A percentile compares a stretch with the other conserved stretches of the same genome.
These are phyloP conservation scores for Dimorphilus gyrociliatus DNA, from an alignment of 2,888 invertebrate genomes.

Conservation along the genomic window DNA sequence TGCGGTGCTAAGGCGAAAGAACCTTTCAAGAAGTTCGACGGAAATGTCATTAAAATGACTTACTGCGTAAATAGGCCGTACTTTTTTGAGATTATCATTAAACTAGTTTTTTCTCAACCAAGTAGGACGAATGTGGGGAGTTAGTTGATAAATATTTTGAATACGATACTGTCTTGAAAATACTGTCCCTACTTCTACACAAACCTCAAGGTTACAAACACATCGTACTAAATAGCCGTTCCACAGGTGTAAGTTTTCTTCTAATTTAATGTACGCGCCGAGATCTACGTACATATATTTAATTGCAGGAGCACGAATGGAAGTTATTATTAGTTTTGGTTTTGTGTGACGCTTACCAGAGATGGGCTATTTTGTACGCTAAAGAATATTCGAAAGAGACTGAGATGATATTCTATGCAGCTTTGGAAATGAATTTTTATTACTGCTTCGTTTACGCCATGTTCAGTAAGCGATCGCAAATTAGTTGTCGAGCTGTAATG, in stretches of 20 bases:
- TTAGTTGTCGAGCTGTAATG: no score
- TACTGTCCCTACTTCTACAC: constrained; percentile 65
- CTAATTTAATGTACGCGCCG: neutral
- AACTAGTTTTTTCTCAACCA: no score
- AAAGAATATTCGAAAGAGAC: constrained; percentile 14
- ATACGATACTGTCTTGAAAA: constrained; percentile 68
- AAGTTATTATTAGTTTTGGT: constrained; percentile 60
- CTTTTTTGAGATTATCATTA: no score
- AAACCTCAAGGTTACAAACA: constrained; percentile 68
- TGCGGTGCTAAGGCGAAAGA: no score
- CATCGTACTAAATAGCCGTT: constrained; percentile 60
- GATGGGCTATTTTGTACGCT: constrained; percentile 40
- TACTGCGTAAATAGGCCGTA: no score
- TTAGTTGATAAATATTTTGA: constrained; percentile 77
- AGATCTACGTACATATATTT: no score
- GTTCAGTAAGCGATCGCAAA: constrained; percentile 20
- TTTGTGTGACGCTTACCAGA: constrained; percentile 58
- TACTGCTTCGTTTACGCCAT: constrained; percentile 25
- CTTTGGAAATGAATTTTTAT: constrained; percentile 34
- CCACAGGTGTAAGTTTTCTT: constrained; percentile 49
- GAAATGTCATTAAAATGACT: no score
- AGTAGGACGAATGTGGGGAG: constrained; percentile 58
- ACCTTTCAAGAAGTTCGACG: no score
- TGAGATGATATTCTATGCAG: constrained; percentile 21
- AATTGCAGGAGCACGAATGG: no score